Percentiles rank a stretch among this genome's conserved stretches.
These are phyloP conservation scores for Pygocentrus nattereri DNA, from an alignment of 2,797 vertebrate genomes.

Conservation along the genomic window DNA sequence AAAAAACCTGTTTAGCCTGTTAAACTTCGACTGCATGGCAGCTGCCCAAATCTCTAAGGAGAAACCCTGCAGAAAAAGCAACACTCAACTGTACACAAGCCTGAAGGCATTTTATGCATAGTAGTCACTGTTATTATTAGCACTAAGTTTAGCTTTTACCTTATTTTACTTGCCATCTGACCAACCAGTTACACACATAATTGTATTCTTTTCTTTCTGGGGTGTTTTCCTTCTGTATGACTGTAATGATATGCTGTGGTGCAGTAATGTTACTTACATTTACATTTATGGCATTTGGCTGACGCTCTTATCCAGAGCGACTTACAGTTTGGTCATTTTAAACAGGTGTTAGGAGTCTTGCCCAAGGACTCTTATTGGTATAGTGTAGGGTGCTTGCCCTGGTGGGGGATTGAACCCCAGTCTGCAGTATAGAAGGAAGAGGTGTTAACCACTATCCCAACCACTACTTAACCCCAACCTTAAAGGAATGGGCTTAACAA, in stretches of 20 bases:
- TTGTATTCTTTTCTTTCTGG: not conserved
- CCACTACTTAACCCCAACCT: not conserved
- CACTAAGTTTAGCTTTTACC: not conserved
- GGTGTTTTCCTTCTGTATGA: not conserved
- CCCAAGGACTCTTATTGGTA: too few relatives aligned
- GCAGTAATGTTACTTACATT: too few relatives aligned
- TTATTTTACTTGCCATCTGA: not conserved
- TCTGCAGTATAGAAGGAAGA: too few relatives aligned
- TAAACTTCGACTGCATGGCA: constrained; percentile 15
- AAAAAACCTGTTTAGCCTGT: constrained; percentile 14
- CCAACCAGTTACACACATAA: not conserved
- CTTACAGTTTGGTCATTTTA: too few relatives aligned
- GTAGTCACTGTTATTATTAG: not conserved
- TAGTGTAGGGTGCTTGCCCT: too few relatives aligned
- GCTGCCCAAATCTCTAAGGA: not conserved
- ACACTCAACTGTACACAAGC: not conserved
- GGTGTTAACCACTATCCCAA: too few relatives aligned
- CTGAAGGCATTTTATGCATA: not conserved
- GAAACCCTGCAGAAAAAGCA: not conserved
- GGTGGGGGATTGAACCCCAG: too few relatives aligned
- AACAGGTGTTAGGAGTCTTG: too few relatives aligned
- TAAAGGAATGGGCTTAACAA: not conserved
- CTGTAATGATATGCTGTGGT: not conserved
- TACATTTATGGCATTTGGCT: too few relatives aligned
- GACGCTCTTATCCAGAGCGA: too few relatives aligned